Conservation (phyloP, 2,113 vertebrate species). For the Anarrhichthys ocellatus region DNA sequence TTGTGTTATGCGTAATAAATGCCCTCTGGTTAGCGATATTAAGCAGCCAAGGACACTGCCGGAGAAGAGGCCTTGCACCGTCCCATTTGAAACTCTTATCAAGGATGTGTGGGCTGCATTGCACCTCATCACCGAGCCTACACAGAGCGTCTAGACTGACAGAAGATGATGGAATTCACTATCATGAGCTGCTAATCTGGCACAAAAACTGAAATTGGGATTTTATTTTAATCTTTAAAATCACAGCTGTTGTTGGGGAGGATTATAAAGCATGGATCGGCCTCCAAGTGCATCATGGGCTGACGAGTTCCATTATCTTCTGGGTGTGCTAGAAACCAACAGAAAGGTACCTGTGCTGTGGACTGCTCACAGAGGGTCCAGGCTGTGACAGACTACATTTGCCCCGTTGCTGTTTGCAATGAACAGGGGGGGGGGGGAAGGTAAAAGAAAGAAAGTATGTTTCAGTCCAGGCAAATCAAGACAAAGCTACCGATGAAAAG, state of each 20-base stretch:
- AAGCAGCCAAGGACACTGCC: conserved; percentile 68
- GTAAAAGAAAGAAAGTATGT: conserved; percentile 98
- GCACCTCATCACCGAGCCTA: conserved; percentile 82
- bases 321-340: conserved; percentile 94
- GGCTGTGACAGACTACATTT: conserved; percentile 98
- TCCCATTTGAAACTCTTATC: conserved; percentile 39
- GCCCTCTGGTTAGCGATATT: conserved; percentile 67
- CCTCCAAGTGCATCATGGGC: conserved; percentile 70
- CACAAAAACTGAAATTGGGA: conserved; percentile 16
- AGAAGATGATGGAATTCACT: conserved; percentile 95
- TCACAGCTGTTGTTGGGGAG: conserved; percentile 6
- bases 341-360: conserved; percentile 99
- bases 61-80: conserved; percentile 55
- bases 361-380: conserved; percentile 97
- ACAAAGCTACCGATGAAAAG: conserved; percentile 95
- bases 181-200: conserved; percentile 73
- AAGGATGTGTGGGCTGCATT: conserved; percentile 50
- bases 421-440: conserved; percentile 87
- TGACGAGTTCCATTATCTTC: conserved; percentile 94
- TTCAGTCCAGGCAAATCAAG: conserved; percentile 99
- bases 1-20: conserved; percentile 43
- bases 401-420: conserved; percentile 99
- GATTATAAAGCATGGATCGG: conserved; percentile 22
- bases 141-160: conserved; percentile 89
- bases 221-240: neutral